Conservation (phyloP, 2,797 vertebrate genomes). For the Pseudochirops corinnae region DNA sequence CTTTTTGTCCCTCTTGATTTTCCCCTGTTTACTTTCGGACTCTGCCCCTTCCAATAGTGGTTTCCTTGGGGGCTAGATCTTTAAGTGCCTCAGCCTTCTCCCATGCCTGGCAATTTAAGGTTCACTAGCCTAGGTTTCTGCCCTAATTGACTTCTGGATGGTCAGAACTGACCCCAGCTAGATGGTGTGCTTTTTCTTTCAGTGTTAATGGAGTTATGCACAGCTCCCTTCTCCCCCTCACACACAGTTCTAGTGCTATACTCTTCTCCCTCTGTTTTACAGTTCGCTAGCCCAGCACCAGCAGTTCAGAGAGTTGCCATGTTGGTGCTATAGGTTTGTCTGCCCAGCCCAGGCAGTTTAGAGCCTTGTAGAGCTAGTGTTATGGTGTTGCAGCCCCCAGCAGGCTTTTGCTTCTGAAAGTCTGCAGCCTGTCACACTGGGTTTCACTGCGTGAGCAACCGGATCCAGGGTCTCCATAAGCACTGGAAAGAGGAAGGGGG, state of each 20-base stretch:
- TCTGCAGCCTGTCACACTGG: background rate
- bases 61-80: background rate
- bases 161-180: background rate
- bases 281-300: background rate
- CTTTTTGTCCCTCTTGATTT: background rate
- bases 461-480: background rate
- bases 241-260: background rate
- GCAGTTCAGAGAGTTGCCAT: background rate
- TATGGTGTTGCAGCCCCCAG: background rate
- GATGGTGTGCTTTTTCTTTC: background rate
- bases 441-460: background rate
- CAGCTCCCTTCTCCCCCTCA: background rate
- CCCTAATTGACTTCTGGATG: background rate
- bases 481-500: background rate
- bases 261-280: background rate
- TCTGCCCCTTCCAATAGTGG: background rate
- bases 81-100: background rate
- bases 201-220: background rate
- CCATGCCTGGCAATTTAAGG: background rate
- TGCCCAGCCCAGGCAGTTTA: background rate
- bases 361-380: background rate
- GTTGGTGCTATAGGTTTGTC: background rate
- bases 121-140: background rate
- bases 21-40: background rate
- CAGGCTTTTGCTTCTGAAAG: background rate